These are phyloP conservation scores for Nephrocerus scutellatus DNA, from an alignment of 2,888 invertebrate genomes.

Conservation along the genomic window DNA sequence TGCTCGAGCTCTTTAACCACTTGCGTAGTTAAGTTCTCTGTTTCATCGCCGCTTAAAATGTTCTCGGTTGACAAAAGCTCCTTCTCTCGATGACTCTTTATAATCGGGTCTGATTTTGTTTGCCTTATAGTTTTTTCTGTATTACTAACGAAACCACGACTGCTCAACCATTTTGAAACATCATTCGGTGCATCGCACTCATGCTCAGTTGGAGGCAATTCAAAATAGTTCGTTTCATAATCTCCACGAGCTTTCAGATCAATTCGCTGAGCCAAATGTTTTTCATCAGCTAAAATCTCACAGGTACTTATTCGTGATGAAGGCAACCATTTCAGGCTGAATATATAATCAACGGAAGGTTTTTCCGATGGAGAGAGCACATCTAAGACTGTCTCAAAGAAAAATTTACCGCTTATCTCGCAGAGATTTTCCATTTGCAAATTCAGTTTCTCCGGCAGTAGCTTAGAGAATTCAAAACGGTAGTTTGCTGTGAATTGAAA, in stretches of 20 bases:
- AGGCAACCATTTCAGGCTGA: constrained; percentile 28
- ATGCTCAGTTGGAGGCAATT: constrained; percentile 18
- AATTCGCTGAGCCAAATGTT: constrained; percentile 15
- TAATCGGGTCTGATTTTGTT: too few species aligned
- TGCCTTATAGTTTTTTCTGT: too few species aligned
- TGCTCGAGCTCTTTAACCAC: constrained; percentile 62
- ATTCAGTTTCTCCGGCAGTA: constrained; percentile 29
- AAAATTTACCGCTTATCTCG: constrained; percentile 15
- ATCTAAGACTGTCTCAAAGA: constrained; percentile 13
- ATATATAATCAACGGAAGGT: constrained; percentile 34
- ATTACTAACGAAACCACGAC: too few species aligned
- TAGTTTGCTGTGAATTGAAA: constrained; percentile 28
- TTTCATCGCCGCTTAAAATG: too few species aligned
- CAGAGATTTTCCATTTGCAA: too few species aligned
- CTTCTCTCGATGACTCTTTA: too few species aligned
- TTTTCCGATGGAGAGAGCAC: constrained; percentile 16
- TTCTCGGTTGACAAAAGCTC: too few species aligned
- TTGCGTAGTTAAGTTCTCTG: constrained; percentile 46
- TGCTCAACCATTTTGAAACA: too few species aligned
- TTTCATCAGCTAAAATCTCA: constrained; percentile 12
- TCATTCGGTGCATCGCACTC: too few species aligned
- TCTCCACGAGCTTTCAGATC: constrained; percentile 24
- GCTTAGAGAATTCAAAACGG: constrained; percentile 31
- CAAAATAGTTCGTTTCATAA: constrained; percentile 7
- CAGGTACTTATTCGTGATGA: constrained; percentile 19